Conservation (phyloP, 2,113 vertebrate species). For the Bujurquina vittata region DNA sequence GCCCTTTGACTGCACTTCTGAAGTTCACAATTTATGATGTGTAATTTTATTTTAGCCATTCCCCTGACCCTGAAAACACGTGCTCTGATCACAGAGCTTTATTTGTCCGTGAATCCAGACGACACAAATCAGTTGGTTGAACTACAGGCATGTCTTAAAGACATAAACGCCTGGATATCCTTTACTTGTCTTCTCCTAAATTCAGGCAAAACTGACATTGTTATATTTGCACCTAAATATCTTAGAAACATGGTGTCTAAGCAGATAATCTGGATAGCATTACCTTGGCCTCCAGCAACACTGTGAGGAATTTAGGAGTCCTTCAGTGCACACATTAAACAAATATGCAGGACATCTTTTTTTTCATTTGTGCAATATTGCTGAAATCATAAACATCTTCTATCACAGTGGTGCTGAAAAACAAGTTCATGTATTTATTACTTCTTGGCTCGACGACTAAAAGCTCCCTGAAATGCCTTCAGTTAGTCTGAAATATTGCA, state of each 20-base stretch:
- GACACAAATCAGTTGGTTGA: neutral
- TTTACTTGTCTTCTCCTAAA: neutral
- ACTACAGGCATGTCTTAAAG: neutral
- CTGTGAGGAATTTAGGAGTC: neutral
- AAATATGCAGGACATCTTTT: neutral
- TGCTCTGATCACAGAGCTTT: neutral
- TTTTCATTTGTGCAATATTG: neutral
- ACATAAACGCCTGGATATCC: neutral
- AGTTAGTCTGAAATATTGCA: neutral
- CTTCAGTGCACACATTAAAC: neutral
- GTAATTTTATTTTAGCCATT: no score
- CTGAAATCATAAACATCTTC: no score
- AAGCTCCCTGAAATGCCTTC: no score
- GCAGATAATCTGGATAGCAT: neutral
- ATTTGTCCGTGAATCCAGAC: no score
- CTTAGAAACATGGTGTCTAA: neutral
- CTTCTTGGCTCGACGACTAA: no score
- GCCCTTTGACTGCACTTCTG: neutral
- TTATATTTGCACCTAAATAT: neutral
- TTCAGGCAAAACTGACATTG: neutral
- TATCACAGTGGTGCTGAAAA: no score
- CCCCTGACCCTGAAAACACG: no score
- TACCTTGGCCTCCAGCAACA: neutral
- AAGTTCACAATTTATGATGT: neutral
- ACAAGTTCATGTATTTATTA: no score